A percentile compares a stretch with the other conserved stretches of the same genome.
phyloP scores from a whole-genome alignment of 2,888 invertebrate genomes.

The Rhimphoctona megacephalus region DNA sequence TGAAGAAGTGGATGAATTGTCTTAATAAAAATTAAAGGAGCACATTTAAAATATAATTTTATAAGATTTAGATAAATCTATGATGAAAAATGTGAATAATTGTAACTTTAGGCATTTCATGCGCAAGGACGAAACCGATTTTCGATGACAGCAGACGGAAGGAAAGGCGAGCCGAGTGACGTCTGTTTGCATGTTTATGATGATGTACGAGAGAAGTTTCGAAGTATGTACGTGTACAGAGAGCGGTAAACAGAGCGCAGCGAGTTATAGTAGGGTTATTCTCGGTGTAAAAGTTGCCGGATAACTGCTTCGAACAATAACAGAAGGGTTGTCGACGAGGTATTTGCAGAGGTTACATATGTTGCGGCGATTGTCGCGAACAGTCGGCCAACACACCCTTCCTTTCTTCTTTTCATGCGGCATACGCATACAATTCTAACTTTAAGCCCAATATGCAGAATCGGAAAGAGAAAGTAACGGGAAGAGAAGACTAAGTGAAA shows the following conservation, averaged over 20 bases:
- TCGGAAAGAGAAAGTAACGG: not conserved
- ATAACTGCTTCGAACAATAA: slow-evolving; percentile 11
- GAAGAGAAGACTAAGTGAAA: not conserved
- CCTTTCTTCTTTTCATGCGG: slow-evolving; percentile 35
- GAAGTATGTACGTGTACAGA: slow-evolving; percentile 5
- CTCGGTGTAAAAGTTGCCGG: not conserved
- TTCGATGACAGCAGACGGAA: slow-evolving; percentile 44
- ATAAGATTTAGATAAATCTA: not conserved
- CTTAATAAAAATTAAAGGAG: not conserved
- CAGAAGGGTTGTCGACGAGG: slow-evolving; percentile 60
- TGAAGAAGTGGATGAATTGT: not conserved
- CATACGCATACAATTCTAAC: not conserved
- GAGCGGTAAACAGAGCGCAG: slow-evolving; percentile 64
- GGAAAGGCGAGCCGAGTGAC: slow-evolving; percentile 7
- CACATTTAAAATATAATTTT: not conserved
- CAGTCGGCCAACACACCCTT: slow-evolving; percentile 61
- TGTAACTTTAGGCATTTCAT: not conserved
- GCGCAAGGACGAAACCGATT: slow-evolving; percentile 35
- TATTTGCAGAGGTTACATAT: slow-evolving; percentile 63
- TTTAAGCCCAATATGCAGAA: not conserved
- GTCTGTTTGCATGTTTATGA: not conserved
- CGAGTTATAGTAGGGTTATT: slow-evolving; percentile 25
- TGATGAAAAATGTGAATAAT: not conserved
- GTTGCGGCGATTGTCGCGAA: slow-evolving; percentile 55
- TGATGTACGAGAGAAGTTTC: slow-evolving; percentile 2